A percentile compares a stretch with the other conserved stretches of the same genome.
These are phyloP conservation scores for zebrafish (Danio rerio) DNA, from an alignment of 2,113 vertebrate genomes.

Conservation along the genomic window DNA sequence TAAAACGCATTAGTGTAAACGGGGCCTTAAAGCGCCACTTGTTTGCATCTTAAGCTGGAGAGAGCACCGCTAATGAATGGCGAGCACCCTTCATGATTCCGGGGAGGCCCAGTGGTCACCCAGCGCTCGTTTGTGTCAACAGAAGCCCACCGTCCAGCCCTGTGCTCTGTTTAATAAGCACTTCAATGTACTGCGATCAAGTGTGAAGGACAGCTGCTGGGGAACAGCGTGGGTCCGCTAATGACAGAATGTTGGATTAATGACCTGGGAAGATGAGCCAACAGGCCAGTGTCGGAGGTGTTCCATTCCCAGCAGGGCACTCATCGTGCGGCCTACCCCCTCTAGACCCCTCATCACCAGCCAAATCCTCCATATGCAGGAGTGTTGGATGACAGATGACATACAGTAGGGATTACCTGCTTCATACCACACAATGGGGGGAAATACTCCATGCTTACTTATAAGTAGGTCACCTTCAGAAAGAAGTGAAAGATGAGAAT, in stretches of 20 bases:
- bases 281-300: constrained; percentile 36
- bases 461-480: constrained; percentile 25
- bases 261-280: constrained; percentile 40
- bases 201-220: constrained; percentile 50
- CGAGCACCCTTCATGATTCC: constrained; percentile 34
- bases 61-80: constrained; percentile 43
- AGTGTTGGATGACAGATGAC: constrained; percentile 26
- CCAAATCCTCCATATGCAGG: constrained; percentile 40
- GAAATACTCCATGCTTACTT: not conserved
- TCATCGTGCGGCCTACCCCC: constrained; percentile 24
- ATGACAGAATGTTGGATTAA: constrained; percentile 41
- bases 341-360: not conserved
- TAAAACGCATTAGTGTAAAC: no score
- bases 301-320: constrained; percentile 48
- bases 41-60: constrained; percentile 3
- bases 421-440: not conserved
- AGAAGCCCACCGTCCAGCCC: constrained; percentile 31
- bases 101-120: constrained; percentile 31
- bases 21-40: constrained; percentile 4
- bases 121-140: constrained; percentile 27
- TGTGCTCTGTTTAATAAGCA: constrained; percentile 43
- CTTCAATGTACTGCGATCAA: constrained; percentile 36
- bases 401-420: constrained; percentile 36
- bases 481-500: not conserved
- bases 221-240: constrained; percentile 28